Evolutionary conservation across 2,113 vertebrate species (phyloP).

Genomic region (Nycticryphes semicollaris): DNA sequence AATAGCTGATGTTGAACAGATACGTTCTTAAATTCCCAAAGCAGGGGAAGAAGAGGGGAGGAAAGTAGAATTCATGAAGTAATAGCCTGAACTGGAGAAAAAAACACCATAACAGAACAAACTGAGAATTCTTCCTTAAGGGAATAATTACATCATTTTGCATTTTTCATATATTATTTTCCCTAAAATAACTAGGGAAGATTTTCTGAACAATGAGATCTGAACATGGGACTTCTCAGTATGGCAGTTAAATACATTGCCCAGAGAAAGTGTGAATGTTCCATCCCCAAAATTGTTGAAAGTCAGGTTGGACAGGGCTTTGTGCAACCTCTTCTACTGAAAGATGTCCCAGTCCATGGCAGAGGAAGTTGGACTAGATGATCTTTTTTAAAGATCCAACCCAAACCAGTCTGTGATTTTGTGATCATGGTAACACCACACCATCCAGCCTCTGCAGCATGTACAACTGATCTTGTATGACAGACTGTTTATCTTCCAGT

Average conservation of each 20-base stretch:
- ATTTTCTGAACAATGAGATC: not conserved
- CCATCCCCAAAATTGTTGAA: rapidly evolving
- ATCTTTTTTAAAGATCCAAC: not conserved
- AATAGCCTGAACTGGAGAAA: not conserved
- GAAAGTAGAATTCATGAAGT: not conserved
- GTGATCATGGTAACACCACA: not conserved
- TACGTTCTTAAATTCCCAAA: not conserved
- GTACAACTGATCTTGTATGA: not conserved
- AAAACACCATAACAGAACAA: not conserved
- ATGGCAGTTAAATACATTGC: not conserved
- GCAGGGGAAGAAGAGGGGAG: rapidly evolving
- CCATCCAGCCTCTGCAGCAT: not conserved
- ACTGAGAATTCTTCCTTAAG: not conserved
- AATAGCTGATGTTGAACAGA: not conserved
- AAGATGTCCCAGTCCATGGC: not conserved
- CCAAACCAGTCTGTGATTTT: not conserved
- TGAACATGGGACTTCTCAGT: not conserved
- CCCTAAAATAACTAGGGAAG: not conserved
- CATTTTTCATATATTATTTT: not conserved
- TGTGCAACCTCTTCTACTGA: not conserved
- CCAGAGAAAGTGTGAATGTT: not conserved
- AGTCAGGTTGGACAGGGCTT: not conserved
- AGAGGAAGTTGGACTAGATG: rapidly evolving
- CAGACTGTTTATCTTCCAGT: not conserved
- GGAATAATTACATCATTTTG: not conserved